Percentiles rank a stretch among this genome's conserved stretches.
Conservation (phyloP, 2,797 vertebrate species). For the Microctenopoma steveboyesi region DNA sequence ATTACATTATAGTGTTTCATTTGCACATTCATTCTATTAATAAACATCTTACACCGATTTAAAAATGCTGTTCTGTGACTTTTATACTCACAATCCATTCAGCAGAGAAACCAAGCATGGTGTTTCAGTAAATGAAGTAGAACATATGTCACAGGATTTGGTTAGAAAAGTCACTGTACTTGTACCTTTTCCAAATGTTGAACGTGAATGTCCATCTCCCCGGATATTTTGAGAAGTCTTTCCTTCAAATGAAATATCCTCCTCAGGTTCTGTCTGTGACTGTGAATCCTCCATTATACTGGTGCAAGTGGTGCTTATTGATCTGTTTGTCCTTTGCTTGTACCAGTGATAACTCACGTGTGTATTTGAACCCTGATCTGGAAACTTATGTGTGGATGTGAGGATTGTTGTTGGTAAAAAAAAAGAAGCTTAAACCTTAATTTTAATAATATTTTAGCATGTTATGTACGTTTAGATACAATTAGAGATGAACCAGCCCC, state of each 20-base stretch:
- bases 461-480: too few relatives aligned
- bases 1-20: neutral
- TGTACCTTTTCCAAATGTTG: slow-evolving; percentile 62
- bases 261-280: slow-evolving; percentile 13
- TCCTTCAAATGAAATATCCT: slow-evolving; percentile 41
- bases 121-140: too few relatives aligned
- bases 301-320: slow-evolving; percentile 42
- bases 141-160: slow-evolving; percentile 1
- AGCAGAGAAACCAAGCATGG: neutral
- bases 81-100: neutral
- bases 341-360: slow-evolving; percentile 21
- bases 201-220: slow-evolving; percentile 3
- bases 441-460: neutral
- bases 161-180: slow-evolving; percentile 1
- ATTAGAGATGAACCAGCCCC: too few relatives aligned
- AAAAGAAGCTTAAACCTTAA: neutral
- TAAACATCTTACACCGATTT: neutral
- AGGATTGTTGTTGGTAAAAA: neutral
- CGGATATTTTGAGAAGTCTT: slow-evolving; percentile 33
- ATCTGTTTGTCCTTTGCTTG: slow-evolving; percentile 56
- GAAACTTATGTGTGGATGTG: neutral
- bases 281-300: slow-evolving; percentile 46
- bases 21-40: too few relatives aligned
- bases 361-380: slow-evolving; percentile 28
- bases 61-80: neutral